Conservation (phyloP, 2,888 invertebrate genomes). For the Luffia ferchaultella region DNA sequence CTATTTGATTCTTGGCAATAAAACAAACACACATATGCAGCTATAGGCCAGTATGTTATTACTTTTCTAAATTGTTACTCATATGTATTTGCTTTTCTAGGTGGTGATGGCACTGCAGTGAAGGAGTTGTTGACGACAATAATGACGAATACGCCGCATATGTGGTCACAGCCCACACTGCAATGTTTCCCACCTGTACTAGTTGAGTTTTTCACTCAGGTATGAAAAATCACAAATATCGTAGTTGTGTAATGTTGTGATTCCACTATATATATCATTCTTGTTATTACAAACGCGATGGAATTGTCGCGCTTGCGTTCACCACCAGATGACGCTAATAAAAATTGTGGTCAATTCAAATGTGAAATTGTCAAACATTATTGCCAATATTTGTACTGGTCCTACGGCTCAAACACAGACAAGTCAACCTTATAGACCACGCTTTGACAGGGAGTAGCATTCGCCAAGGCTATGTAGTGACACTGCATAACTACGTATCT, state of each 20-base stretch:
- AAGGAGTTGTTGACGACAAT: constrained; percentile 89
- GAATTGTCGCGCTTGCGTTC: no score
- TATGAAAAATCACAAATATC: constrained; percentile 14
- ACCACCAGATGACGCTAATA: no score
- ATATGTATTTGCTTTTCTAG: constrained; percentile 21
- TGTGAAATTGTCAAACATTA: no score
- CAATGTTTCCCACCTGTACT: constrained; percentile 91
- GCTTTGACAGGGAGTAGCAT: no score
- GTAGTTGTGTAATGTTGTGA: background rate
- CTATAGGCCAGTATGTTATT: background rate
- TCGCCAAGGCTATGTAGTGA: no score
- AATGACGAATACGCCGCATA: constrained; percentile 93
- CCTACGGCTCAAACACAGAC: no score
- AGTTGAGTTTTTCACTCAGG: constrained; percentile 87
- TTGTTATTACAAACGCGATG: no score
- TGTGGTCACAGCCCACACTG: constrained; percentile 93
- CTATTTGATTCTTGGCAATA: background rate
- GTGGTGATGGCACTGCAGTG: constrained; percentile 79
- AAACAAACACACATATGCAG: background rate
- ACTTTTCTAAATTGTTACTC: background rate
- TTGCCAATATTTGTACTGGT: no score
- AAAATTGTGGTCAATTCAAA: no score
- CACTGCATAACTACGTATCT: no score
- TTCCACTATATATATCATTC: no score
- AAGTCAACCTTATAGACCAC: no score